A percentile compares a stretch with the other conserved stretches of the same genome.
These are phyloP conservation scores for Mugil cephalus DNA, from an alignment of 2,113 vertebrate genomes.

Conservation along the genomic window DNA sequence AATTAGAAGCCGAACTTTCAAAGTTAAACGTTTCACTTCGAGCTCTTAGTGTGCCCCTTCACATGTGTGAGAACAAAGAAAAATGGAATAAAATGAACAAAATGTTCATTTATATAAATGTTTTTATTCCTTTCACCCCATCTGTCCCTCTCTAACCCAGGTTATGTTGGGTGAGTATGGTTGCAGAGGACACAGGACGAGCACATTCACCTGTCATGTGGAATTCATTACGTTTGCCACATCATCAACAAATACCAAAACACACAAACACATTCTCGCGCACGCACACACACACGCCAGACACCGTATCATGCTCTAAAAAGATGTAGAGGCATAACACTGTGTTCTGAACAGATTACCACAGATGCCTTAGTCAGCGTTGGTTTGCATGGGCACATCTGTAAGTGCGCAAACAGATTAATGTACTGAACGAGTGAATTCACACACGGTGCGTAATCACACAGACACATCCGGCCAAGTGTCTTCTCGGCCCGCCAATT, in stretches of 20 bases:
- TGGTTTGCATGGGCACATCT: conserved; percentile 40
- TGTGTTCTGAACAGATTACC: conserved; percentile 48
- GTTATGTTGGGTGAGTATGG: conserved; percentile 12
- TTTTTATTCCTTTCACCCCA: background rate
- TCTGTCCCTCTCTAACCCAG: background rate
- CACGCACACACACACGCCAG: conserved; percentile 16
- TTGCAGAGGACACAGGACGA: conserved; percentile 7
- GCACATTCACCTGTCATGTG: conserved; percentile 8
- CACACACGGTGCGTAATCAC: conserved; percentile 33
- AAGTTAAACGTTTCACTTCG: conserved; percentile 80
- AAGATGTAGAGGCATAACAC: conserved; percentile 60
- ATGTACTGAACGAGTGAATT: conserved; percentile 40
- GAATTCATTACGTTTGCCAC: conserved; percentile 12
- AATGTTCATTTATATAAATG: conserved; percentile 2
- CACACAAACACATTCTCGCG: background rate
- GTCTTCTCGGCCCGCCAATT: conserved; percentile 27
- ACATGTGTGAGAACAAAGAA: conserved; percentile 4
- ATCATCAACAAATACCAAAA: conserved; percentile 28
- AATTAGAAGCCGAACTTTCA: conserved; percentile 83
- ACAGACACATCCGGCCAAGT: conserved; percentile 40
- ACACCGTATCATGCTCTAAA: conserved; percentile 40
- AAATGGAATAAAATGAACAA: conserved; percentile 31
- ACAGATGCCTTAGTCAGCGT: conserved; percentile 51
- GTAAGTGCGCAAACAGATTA: conserved; percentile 48
- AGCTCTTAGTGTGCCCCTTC: conserved; percentile 54